These are phyloP conservation scores for Micromesistius poutassou DNA, from an alignment of 2,797 vertebrate species.

Conservation along the genomic window DNA sequence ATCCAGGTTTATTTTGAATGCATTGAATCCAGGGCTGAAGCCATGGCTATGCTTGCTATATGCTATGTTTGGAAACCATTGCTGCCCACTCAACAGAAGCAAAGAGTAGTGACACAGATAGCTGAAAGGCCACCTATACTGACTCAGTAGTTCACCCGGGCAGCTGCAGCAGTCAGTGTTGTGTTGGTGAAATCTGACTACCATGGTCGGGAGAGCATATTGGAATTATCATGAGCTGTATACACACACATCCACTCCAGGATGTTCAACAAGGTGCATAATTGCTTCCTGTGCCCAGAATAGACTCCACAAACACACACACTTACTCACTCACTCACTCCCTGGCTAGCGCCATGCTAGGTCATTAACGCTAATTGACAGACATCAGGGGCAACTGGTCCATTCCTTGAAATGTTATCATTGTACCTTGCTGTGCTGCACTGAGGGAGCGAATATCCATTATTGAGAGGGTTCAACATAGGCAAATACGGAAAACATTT, in stretches of 20 bases:
- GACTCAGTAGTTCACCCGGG: neutral
- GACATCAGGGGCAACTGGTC: neutral
- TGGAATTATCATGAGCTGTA: neutral
- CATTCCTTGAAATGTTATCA: neutral
- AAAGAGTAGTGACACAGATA: neutral
- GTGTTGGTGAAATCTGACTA: neutral
- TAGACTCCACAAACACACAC: neutral
- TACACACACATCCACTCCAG: neutral
- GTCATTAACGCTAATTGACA: neutral
- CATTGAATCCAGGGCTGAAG: neutral
- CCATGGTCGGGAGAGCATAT: neutral
- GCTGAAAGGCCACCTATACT: neutral
- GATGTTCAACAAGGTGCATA: neutral
- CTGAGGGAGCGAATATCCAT: neutral
- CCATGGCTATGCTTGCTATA: neutral
- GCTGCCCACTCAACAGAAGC: neutral
- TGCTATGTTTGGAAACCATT: slow-evolving; percentile 1
- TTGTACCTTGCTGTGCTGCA: neutral
- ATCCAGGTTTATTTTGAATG: neutral
- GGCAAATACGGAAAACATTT: neutral
- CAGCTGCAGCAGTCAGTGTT: neutral
- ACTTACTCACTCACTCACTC: neutral
- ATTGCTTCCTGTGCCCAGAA: neutral
- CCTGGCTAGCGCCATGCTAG: neutral
- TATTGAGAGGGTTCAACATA: neutral